A percentile compares a stretch with the other conserved stretches of the same genome.
Evolutionary conservation across 2,888 invertebrate species (phyloP).

Genomic region (Orchesellides sinensis): DNA sequence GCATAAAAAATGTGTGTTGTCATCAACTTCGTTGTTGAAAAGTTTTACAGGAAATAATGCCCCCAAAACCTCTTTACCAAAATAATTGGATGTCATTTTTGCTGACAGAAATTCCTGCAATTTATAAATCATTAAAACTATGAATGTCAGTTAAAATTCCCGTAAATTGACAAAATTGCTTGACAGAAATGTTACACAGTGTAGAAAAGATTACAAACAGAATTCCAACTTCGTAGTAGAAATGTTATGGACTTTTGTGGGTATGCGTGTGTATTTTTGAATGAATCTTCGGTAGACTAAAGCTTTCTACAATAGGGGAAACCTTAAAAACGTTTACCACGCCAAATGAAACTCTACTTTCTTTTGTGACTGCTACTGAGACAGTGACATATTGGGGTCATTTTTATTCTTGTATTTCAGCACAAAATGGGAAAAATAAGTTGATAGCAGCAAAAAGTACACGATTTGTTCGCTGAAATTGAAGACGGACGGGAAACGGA

Average conservation of each 20-base stretch:
- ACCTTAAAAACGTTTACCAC: not conserved
- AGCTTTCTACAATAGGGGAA: not conserved
- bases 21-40: too few relatives aligned
- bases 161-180: not conserved
- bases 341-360: not conserved
- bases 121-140: not conserved
- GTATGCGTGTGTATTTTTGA: not conserved
- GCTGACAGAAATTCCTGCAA: not conserved
- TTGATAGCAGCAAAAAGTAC: conserved; percentile 5
- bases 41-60: not conserved
- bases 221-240: not conserved
- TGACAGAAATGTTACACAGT: not conserved
- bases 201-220: not conserved
- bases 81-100: conserved; percentile 4
- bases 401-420: conserved; percentile 39
- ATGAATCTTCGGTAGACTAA: not conserved
- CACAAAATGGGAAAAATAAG: conserved; percentile 35
- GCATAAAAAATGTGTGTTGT: too few relatives aligned
- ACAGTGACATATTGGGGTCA: conserved; percentile 53
- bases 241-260: not conserved
- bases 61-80: not conserved
- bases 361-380: not conserved
- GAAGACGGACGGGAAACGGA: too few relatives aligned
- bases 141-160: not conserved
- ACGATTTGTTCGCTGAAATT: too few relatives aligned